These are phyloP conservation scores for Trigoniulus corallinus DNA, from an alignment of 1,140 invertebrate genomes.

Conservation along the genomic window DNA sequence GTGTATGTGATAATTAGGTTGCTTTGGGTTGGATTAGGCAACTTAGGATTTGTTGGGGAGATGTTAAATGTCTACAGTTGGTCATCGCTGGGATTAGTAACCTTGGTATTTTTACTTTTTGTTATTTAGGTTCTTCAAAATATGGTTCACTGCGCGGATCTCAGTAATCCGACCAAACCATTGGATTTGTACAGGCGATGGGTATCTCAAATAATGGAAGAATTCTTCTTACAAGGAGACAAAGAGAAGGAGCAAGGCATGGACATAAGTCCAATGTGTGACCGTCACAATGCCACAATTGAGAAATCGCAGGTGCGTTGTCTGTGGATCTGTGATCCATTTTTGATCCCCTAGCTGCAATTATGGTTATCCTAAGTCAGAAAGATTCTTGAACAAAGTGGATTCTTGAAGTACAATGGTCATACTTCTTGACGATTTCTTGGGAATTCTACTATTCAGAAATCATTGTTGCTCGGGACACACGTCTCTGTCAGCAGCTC, in stretches of 20 bases:
- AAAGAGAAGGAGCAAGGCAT: conserved; percentile 78
- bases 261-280: conserved; percentile 96
- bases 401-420: no score
- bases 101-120: conserved; percentile 11
- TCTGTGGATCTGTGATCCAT: no score
- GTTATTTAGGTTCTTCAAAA: conserved; percentile 77
- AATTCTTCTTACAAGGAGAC: conserved; percentile 94
- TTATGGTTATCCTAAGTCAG: no score
- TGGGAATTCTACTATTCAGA: no score
- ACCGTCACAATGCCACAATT: conserved; percentile 82
- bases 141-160: conserved; percentile 95
- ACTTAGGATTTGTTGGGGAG: no score
- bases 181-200: conserved; percentile 79
- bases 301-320: conserved; percentile 77
- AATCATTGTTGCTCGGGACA: no score
- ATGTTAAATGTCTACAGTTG: background rate
- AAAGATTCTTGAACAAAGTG: no score
- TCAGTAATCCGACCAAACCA: conserved; percentile 98
- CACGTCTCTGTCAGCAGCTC: no score
- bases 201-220: conserved; percentile 87
- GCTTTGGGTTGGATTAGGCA: background rate
- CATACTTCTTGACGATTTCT: no score
- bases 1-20: background rate
- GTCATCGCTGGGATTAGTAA: background rate
- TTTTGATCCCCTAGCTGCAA: no score